Evolutionary conservation across 2,113 vertebrate genomes (phyloP).

Genomic region (Shinisaurus crocodilurus): DNA sequence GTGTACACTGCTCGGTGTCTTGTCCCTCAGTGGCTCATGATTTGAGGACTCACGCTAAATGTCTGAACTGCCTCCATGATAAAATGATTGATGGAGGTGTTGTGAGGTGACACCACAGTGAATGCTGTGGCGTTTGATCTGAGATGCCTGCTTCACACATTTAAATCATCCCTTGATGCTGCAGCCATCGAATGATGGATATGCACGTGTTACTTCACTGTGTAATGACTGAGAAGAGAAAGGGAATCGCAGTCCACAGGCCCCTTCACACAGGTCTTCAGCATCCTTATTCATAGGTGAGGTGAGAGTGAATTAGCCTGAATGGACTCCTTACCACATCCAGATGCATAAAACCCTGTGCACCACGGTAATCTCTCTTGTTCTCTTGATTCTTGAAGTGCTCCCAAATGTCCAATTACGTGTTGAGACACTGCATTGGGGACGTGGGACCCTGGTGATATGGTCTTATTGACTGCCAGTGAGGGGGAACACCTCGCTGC

Average conservation of each 20-base stretch:
- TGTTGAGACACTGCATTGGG: neutral
- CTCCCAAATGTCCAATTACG: slow-evolving; percentile 14
- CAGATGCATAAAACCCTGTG: neutral
- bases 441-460: neutral
- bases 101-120: neutral
- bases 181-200: neutral
- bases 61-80: neutral
- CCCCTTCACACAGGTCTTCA: neutral
- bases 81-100: neutral
- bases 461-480: neutral
- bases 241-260: neutral
- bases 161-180: neutral
- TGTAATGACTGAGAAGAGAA: neutral
- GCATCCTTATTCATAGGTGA: neutral
- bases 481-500: rapidly evolving
- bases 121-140: neutral
- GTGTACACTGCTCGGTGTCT: neutral
- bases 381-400: neutral
- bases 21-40: neutral
- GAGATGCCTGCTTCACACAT: neutral
- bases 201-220: neutral
- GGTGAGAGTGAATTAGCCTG: neutral
- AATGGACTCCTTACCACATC: neutral
- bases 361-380: neutral
- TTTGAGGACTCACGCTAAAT: neutral